Evolutionary conservation across 2,113 vertebrate genomes (phyloP).

Genomic region (Mohoua ochrocephala): DNA sequence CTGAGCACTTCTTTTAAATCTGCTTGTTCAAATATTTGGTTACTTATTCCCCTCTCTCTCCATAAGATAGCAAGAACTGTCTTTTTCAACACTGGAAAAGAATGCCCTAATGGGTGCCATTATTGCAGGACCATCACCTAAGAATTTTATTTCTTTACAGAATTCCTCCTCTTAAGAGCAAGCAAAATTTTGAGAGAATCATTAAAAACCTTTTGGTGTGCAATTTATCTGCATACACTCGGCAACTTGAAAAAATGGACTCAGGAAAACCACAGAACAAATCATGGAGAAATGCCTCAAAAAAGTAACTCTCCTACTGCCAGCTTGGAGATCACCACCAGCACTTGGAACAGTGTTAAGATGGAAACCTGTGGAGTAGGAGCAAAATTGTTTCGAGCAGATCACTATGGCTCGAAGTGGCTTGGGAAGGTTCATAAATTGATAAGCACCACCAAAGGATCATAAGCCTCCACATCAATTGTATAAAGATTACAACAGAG

Average conservation of each 20-base stretch:
- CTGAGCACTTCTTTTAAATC: constrained; percentile 29
- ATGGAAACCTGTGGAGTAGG: neutral
- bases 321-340: neutral
- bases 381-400: constrained; percentile 11
- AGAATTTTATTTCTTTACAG: neutral
- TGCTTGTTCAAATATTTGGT: constrained; percentile 31
- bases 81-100: neutral
- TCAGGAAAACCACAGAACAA: neutral
- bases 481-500: constrained; percentile 35
- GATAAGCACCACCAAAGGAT: constrained; percentile 16
- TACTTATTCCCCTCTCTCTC: neutral
- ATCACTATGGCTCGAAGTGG: neutral
- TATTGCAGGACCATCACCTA: neutral
- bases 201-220: neutral
- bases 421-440: constrained; percentile 30
- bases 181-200: neutral
- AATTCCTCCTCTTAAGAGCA: neutral
- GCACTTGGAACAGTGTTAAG: neutral
- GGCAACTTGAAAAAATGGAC: neutral
- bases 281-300: neutral
- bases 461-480: constrained; percentile 23
- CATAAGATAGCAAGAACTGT: neutral
- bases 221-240: neutral
- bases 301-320: neutral
- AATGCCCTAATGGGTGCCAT: neutral